These are phyloP conservation scores for Drosophila mulleri DNA, from an alignment of 2,888 invertebrate species.

Conservation along the genomic window DNA sequence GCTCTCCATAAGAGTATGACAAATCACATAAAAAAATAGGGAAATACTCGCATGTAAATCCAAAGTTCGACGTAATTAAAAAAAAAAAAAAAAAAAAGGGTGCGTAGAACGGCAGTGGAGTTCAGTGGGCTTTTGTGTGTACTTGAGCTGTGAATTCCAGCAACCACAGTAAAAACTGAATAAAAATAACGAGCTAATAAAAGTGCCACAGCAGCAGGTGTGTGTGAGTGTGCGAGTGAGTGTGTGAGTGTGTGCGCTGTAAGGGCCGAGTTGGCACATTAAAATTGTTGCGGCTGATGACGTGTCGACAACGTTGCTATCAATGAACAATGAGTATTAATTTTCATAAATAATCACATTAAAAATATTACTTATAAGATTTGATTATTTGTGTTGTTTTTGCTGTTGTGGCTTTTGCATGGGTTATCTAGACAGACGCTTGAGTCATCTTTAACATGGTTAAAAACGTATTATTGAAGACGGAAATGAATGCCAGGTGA, in stretches of 20 bases:
- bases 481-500: constrained; percentile 78
- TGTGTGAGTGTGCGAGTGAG: constrained; percentile 35
- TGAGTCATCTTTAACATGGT: constrained; percentile 77
- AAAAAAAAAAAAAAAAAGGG: constrained; percentile 76
- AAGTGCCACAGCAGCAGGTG: constrained; percentile 67
- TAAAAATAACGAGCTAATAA: constrained; percentile 77
- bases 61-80: constrained; percentile 66
- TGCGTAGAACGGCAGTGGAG: constrained; percentile 50
- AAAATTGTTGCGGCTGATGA: constrained; percentile 63
- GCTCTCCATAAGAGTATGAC: neutral
- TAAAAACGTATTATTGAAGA: constrained; percentile 82
- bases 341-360: constrained; percentile 79
- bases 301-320: constrained; percentile 62
- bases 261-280: constrained; percentile 51
- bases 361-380: constrained; percentile 61
- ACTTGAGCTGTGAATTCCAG: constrained; percentile 47
- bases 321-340: constrained; percentile 79
- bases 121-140: constrained; percentile 39
- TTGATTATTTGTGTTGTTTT: constrained; percentile 30
- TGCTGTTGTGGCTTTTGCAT: constrained; percentile 56
- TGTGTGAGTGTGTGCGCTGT: constrained; percentile 23
- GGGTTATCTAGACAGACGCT: constrained; percentile 68
- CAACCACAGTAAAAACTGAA: constrained; percentile 24
- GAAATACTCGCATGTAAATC: constrained; percentile 35
- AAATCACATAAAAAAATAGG: constrained; percentile 11